Base-by-base conservation (phyloP, 2,113 vertebrate species). In the Polypterus senegalus region DNA sequence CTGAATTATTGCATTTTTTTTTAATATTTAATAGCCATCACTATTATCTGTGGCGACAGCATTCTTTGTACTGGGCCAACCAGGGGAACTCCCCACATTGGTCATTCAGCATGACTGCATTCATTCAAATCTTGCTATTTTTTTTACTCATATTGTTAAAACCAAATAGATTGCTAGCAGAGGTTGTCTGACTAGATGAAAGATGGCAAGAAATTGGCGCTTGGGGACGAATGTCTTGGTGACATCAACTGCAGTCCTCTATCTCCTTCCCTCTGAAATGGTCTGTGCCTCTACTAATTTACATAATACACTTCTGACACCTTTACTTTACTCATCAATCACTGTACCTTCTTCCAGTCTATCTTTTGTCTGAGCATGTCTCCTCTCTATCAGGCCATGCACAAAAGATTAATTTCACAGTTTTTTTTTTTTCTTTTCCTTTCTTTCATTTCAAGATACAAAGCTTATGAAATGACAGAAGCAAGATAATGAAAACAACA, bases 281-380 rank as follows among this genome's bases (percentile, higher is more conserved):
- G 90, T 89, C 90, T 88, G 88, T 89, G 91, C 91, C 89, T 93
- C 81, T 82, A 88, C 91, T 94, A 86, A 98, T 98, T 97, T 98
- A 92, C 94, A 98, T 98, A 97, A 97, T 95, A 97, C 93, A 96
- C 93, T 96, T 95, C 93, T 95, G 93, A 98, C 95, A 97, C 95
- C 93, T 97, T 97, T 96, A 97, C 93, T 97, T 97, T 96, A 93
- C 91, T 96, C 95, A 98, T 98, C 95, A 97, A 97, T 98, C 95
- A 98, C 88, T 60, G 89, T 88, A 89, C 90, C 92, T 95, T 92
- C 91, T 91, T 89, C 89, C 89, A 91, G 93, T 93, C 91, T 86
- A 81, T 90, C 90, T 94, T 93, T 94, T 92, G 92, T 97, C 93
- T 97, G 92, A 93, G 91, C 92, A 90, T 95, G 94, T 96, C 94